These are phyloP conservation scores for Ianthella basta DNA, from an alignment of 37 sponge, comb jelly and placozoan genomes.

Conservation along the genomic window DNA sequence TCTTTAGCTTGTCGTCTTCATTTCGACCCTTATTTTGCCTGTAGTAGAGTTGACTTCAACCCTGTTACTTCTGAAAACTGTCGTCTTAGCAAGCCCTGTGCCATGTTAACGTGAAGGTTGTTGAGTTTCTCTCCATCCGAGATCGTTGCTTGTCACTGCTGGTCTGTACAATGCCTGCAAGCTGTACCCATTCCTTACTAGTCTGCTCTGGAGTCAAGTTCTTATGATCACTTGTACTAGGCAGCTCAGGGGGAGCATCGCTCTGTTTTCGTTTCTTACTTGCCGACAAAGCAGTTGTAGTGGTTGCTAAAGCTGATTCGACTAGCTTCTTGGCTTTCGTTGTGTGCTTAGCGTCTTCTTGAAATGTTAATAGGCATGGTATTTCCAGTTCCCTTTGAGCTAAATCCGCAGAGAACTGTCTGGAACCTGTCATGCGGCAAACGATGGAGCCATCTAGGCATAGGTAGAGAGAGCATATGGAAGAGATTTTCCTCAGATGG, in stretches of 20 bases:
- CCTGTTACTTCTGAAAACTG: slow-evolving; percentile 24
- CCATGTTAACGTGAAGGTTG: slow-evolving; percentile 2
- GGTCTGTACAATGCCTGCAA: slow-evolving; percentile 22
- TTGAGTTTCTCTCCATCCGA: background rate
- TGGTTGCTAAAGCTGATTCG: slow-evolving; percentile 4
- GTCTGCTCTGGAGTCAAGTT: slow-evolving; percentile 3
- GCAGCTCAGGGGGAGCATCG: slow-evolving; percentile 8
- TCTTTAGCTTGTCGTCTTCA: slow-evolving; percentile 12
- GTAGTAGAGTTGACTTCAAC: slow-evolving; percentile 24
- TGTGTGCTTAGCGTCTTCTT: background rate
- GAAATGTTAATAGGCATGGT: slow-evolving; percentile 34
- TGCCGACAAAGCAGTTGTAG: slow-evolving; percentile 9
- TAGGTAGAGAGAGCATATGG: slow-evolving; percentile 33
- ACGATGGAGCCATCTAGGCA: slow-evolving; percentile 23
- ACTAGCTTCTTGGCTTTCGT: slow-evolving; percentile 24
- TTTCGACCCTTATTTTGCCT: slow-evolving; percentile 1
- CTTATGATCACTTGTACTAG: slow-evolving; percentile 20
- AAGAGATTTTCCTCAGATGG: slow-evolving; percentile 33
- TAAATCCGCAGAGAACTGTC: too few species aligned
- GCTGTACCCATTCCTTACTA: slow-evolving; percentile 18
- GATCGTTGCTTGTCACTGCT: slow-evolving; percentile 25
- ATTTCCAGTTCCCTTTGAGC: slow-evolving; percentile 28
- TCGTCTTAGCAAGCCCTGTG: slow-evolving; percentile 14
- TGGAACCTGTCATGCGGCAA: too few species aligned
- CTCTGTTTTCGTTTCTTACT: slow-evolving; percentile 13